Base-by-base conservation (phyloP, 2,113 vertebrate species). In the Hippocampus comes region DNA sequence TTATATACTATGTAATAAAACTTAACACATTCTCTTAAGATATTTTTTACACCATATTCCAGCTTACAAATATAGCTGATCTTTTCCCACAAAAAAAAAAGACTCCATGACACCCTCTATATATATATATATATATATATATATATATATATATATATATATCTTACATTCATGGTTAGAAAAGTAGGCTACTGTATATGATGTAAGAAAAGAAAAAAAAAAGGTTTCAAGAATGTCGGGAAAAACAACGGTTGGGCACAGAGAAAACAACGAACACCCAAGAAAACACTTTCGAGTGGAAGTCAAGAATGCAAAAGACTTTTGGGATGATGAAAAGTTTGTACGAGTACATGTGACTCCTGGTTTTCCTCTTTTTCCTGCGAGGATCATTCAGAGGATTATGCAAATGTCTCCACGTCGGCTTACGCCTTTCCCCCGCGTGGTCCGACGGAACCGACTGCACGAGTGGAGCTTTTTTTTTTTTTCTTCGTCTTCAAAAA, bases 1-100 rank as follows among this genome's bases (percentile, higher is more conserved):
- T 4, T 43, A 64, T 46, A 27, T 66, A 80, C 84, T 84, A 87
- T 91, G 85, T 56, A 56, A 59, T 88, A 89, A 93, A 89, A 86
- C 88, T 6, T 38, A 91, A 91, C 90, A 93, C 89, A 87, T 89
- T 92, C 88, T 85, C 87, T 86, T 87, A 87, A 78, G 91, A 92
- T 91, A 87, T 86, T 86, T 90, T 91, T 90, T 92, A 93, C 91
- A 93, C 90, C 84, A 90, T 92, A 93, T 61, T 61, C 59, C 92
- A 92, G 89, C 91, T 93, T 92, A 92, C 91, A 93, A 93, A 93
- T 93, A 90, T 93, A 93, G 91, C 93, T 91, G 92, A 92, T 93
- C 91, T 92, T 91, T 92, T 91, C 27, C 59, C 27, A 34, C 86
- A 91, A 93, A 91, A 93, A 91, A 91, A 91, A 91, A 89, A 91